Evolutionary conservation across 2,888 invertebrate genomes (phyloP).

Genomic region (Parasteatoda lunata): DNA sequence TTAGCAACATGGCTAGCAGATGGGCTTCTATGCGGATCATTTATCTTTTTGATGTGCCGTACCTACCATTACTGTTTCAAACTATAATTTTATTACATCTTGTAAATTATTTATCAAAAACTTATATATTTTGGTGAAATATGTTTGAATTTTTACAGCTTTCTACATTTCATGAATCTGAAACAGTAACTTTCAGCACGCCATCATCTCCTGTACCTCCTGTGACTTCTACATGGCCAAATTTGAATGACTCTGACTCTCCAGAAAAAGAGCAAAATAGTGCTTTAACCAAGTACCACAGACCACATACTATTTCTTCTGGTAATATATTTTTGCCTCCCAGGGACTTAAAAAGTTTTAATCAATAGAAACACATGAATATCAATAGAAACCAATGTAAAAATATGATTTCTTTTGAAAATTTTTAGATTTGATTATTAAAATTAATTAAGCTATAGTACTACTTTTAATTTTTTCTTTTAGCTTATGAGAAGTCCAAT

Average conservation of each 20-base stretch:
- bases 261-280: slow-evolving; percentile 53
- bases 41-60: no score
- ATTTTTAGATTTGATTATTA: background rate
- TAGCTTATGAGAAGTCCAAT: slow-evolving; percentile 86
- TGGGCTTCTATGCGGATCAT: no score
- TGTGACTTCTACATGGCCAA: slow-evolving; percentile 66
- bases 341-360: background rate
- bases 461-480: slow-evolving; percentile 53
- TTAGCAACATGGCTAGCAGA: no score
- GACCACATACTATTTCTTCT: slow-evolving; percentile 67
- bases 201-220: slow-evolving; percentile 62
- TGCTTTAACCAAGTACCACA: slow-evolving; percentile 53
- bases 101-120: no score
- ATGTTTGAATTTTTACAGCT: slow-evolving; percentile 24
- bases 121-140: background rate
- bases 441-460: background rate
- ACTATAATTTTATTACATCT: no score
- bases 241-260: slow-evolving; percentile 46
- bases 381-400: background rate
- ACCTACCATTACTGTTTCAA: no score
- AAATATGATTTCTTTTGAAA: background rate
- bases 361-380: background rate
- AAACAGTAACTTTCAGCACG: slow-evolving; percentile 44
- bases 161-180: slow-evolving; percentile 54
- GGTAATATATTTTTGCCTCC: slow-evolving; percentile 7